A percentile compares a stretch with the other conserved stretches of the same genome.
These are phyloP conservation scores for Parascotia fuliginaria DNA, from an alignment of 2,888 invertebrate genomes.

Conservation along the genomic window DNA sequence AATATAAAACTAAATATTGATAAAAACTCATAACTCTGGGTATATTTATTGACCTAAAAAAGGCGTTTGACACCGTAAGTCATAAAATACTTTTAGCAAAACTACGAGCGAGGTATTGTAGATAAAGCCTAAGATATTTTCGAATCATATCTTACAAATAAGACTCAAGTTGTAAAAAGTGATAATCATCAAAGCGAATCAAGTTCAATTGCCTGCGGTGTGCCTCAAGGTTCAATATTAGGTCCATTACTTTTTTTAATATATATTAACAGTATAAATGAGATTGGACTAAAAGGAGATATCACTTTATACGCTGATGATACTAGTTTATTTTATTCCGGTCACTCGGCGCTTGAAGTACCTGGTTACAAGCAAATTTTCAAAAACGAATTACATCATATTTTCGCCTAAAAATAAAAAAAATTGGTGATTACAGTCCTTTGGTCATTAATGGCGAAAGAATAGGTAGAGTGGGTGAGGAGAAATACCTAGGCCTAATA, in stretches of 20 bases:
- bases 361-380: neutral
- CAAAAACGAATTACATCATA: neutral
- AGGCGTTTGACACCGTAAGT: constrained; percentile 1
- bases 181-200: neutral
- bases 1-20: constrained; percentile 1
- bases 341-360: neutral
- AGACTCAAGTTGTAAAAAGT: neutral
- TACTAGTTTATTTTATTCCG: neutral
- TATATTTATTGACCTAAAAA: constrained; percentile 4
- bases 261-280: neutral
- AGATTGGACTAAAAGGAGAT: neutral
- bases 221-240: neutral
- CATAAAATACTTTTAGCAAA: constrained; percentile 2
- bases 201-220: neutral
- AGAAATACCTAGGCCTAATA: constrained; percentile 4
- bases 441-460: neutral
- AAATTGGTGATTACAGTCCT: neutral
- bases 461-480: neutral
- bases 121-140: neutral
- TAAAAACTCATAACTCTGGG: constrained; percentile 1
- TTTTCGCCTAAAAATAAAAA: neutral
- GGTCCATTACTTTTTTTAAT: neutral
- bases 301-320: constrained; percentile 1
- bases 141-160: constrained; percentile 1
- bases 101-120: neutral